A percentile compares a stretch with the other conserved stretches of the same genome.
These are phyloP conservation scores for Barnardius zonarius DNA, from an alignment of 2,113 vertebrate species.

Conservation along the genomic window DNA sequence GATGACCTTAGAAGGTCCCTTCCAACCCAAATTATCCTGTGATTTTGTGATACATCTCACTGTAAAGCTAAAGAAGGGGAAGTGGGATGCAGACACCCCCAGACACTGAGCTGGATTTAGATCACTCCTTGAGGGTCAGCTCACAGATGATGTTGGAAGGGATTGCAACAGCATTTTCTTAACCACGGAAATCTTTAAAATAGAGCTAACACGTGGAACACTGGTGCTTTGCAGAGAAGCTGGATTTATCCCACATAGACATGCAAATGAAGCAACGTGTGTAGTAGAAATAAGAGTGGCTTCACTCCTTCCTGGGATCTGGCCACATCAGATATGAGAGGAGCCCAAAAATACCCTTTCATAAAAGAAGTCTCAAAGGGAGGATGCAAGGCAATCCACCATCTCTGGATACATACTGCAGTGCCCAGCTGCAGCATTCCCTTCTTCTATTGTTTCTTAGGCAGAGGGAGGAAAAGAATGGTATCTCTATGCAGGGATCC, in stretches of 20 bases:
- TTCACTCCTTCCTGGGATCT: background rate
- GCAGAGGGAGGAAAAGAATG: background rate
- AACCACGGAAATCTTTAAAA: background rate
- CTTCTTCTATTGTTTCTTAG: background rate
- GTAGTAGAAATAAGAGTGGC: background rate
- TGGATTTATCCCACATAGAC: background rate
- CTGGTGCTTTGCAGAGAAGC: background rate
- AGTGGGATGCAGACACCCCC: background rate
- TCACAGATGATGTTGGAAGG: background rate
- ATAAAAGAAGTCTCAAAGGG: background rate
- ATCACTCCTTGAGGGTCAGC: background rate
- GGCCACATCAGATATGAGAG: background rate
- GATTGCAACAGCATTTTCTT: background rate
- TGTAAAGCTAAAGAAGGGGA: background rate
- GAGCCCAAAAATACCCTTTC: background rate
- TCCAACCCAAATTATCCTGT: background rate
- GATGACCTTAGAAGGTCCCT: background rate
- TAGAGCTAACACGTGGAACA: background rate
- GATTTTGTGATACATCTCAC: background rate
- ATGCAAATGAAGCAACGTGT: rapidly evolving
- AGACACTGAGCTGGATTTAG: background rate
- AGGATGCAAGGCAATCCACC: background rate
- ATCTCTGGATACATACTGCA: background rate
- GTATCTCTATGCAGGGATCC: background rate
- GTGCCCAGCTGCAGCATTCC: background rate